Conservation (phyloP, 1,140 invertebrate species). For the Carcinoscorpius rotundicauda region DNA sequence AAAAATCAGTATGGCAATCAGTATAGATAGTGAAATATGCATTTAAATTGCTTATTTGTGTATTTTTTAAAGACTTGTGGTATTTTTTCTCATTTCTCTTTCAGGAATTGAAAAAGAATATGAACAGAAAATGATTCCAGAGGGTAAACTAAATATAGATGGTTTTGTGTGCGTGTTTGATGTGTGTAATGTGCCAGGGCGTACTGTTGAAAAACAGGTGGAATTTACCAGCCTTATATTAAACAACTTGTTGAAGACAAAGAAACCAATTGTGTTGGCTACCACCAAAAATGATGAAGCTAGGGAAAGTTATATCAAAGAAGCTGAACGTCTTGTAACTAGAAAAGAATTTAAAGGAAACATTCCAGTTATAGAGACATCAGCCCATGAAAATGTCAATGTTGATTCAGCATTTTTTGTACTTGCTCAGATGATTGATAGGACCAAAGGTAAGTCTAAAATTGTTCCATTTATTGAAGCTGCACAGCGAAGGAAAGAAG, state of each 20-base stretch:
- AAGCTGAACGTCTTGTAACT: conserved; percentile 74
- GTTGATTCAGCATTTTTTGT: conserved; percentile 87
- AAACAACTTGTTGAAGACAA: conserved; percentile 74
- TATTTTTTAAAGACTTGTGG: conserved; percentile 11
- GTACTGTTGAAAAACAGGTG: conserved; percentile 68
- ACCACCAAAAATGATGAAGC: conserved; percentile 95
- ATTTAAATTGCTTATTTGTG: conserved; percentile 1
- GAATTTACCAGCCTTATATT: conserved; percentile 65
- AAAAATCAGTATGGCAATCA: too few relatives aligned
- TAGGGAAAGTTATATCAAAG: conserved; percentile 69
- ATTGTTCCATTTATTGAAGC: conserved; percentile 78
- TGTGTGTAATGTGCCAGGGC: conserved; percentile 69
- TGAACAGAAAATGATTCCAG: conserved; percentile 83
- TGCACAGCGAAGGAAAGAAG: conserved; percentile 66
- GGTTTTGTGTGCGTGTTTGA: conserved; percentile 95
- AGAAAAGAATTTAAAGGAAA: conserved; percentile 82
- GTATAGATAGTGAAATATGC: neutral
- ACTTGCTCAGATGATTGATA: conserved; percentile 82
- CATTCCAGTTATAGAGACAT: conserved; percentile 85
- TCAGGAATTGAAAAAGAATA: conserved; percentile 75
- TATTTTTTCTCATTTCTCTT: conserved; percentile 1
- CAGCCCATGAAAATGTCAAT: conserved; percentile 93
- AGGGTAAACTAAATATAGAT: conserved; percentile 86
- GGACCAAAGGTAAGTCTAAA: conserved; percentile 47
- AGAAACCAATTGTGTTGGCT: conserved; percentile 88